Conservation (phyloP, 2,888 invertebrate species). For the Melipona beecheii region DNA sequence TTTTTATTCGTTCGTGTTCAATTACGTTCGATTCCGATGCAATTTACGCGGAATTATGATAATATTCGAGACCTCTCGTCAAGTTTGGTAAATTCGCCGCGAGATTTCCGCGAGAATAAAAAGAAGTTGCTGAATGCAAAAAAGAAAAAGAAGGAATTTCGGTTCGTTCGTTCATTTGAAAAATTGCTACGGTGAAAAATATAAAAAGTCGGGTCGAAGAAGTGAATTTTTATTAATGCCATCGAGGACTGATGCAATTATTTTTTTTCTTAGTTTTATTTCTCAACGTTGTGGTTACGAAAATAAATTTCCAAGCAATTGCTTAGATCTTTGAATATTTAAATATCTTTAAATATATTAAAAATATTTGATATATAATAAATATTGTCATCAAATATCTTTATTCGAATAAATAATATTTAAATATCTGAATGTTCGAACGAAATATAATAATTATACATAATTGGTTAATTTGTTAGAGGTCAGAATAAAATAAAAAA, state of each 20-base stretch:
- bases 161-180: neutral
- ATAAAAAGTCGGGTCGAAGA: neutral
- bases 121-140: neutral
- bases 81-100: neutral
- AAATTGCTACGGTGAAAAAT: neutral
- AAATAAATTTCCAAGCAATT: too few relatives aligned
- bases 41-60: slow-evolving; percentile 20
- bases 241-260: too few relatives aligned
- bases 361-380: too few relatives aligned
- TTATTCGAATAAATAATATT: too few relatives aligned
- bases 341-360: too few relatives aligned
- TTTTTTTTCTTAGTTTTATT: too few relatives aligned
- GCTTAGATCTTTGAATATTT: too few relatives aligned
- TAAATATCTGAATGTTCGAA: too few relatives aligned
- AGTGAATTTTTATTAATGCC: neutral
- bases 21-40: neutral
- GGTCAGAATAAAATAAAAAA: neutral
- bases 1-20: neutral
- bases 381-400: too few relatives aligned
- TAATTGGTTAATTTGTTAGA: too few relatives aligned
- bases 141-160: neutral
- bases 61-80: neutral
- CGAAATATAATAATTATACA: too few relatives aligned
- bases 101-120: slow-evolving; percentile 1
- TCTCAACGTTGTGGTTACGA: too few relatives aligned